A percentile compares a stretch with the other conserved stretches of the same genome.
Evolutionary conservation across 92 coral and sea anemone genomes (phyloP).

Genomic region (Montipora capitata): DNA sequence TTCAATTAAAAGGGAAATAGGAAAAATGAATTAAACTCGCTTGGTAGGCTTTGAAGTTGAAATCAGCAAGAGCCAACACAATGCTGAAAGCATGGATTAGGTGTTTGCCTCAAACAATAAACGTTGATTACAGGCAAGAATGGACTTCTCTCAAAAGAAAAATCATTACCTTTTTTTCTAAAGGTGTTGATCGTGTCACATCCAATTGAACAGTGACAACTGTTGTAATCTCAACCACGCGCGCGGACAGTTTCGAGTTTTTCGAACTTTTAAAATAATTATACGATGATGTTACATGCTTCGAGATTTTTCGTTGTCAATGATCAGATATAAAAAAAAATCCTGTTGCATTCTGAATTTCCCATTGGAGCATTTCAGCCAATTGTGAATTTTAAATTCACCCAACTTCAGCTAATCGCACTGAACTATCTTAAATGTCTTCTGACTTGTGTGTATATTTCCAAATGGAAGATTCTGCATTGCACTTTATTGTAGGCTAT

Average conservation of each 20-base stretch:
- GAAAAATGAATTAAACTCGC: constrained; percentile 4
- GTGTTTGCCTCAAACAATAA: constrained; percentile 16
- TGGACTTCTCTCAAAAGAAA: neutral
- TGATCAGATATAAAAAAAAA: no score
- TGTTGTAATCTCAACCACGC: neutral
- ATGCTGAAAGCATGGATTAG: constrained; percentile 14
- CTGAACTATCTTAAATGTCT: no score
- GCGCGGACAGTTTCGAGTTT: no score
- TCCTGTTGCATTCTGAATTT: no score
- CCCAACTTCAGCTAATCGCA: no score
- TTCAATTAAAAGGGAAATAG: constrained; percentile 46
- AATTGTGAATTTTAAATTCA: no score
- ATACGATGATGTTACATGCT: no score
- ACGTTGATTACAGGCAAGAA: constrained; percentile 39
- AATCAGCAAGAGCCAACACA: constrained; percentile 21
- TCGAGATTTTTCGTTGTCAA: no score
- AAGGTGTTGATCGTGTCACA: constrained; percentile 29
- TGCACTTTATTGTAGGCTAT: neutral
- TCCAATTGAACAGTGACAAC: neutral
- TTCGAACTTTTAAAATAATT: no score
- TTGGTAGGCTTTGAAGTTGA: constrained; percentile 31
- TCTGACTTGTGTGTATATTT: no score
- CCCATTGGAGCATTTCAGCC: no score
- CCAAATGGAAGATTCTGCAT: no score
- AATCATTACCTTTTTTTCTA: constrained; percentile 24